Conservation (phyloP, 2,113 vertebrate genomes). For the Mionectes macconnelli region DNA sequence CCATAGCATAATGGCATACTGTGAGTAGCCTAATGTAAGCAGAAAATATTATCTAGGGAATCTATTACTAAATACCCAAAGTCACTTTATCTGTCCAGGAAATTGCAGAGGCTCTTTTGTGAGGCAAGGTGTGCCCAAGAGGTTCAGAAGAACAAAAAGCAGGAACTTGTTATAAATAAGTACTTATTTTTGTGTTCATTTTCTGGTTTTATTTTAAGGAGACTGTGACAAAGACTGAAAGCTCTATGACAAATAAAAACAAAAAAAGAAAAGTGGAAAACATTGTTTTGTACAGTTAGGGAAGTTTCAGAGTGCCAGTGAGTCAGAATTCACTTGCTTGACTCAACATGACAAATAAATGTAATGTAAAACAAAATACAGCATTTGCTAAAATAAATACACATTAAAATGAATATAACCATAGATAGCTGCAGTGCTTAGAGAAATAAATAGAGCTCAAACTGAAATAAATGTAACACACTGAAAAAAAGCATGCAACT, state of each 20-base stretch:
- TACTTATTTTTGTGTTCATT: background rate
- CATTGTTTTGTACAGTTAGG: background rate
- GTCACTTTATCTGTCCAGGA: background rate
- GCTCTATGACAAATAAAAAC: conserved; percentile 4
- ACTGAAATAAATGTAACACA: conserved; percentile 61
- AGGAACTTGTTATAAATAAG: background rate
- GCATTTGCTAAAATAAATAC: conserved; percentile 68
- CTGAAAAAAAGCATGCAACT: conserved; percentile 45
- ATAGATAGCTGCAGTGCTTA: conserved; percentile 47
- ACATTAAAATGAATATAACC: conserved; percentile 42
- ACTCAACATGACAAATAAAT: conserved; percentile 53
- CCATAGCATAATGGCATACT: background rate
- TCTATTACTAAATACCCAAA: background rate
- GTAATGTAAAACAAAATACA: conserved; percentile 45
- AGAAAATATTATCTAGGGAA: background rate
- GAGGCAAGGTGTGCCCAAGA: background rate
- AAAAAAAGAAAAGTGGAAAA: background rate
- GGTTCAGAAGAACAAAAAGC: background rate
- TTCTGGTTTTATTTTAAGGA: background rate
- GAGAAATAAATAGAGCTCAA: conserved; percentile 67
- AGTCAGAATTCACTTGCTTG: conserved; percentile 31
- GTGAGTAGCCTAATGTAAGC: background rate
- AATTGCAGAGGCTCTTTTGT: background rate
- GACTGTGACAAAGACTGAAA: background rate
- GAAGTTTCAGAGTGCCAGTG: background rate